Base-by-base conservation (phyloP, 1,140 invertebrate species). In the Heliconius hermathena region DNA sequence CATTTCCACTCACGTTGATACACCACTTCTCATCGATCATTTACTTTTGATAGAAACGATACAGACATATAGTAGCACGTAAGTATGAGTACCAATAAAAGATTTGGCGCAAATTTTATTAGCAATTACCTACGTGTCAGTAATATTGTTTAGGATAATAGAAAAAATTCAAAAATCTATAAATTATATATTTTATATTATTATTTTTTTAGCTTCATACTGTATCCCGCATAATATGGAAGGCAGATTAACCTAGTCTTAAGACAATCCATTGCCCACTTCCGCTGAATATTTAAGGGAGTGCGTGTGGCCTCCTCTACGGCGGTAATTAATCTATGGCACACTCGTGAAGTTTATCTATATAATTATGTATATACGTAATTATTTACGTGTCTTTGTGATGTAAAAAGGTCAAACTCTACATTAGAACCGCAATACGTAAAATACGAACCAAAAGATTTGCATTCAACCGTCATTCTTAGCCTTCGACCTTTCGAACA, bases 401-500 rank as follows among this genome's bases (percentile, higher is more conserved):
- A 29, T 29, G 22, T 16, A 29, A 66, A 29, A 66, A 26, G 26
- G 60, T 66, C 26, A 66, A 4, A 66, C 60, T 5, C 22, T 11
- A 66, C 60, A 74, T 74, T n/a, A 13, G 9, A 36, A 29, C 73
- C 73, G 29, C 73, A 54, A 13, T 22, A 60, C 74, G 29, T 54
- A 54, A 20, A 52, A 75, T 29, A 74, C 11, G 52, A 38, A 57
- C 54, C 52, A n/a, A 38, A n/a, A 66, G 33, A 38, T 74, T 74
- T 74, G 52, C 73, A 74, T 74, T 74, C 52, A n/a, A 57, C 49
- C 73, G 73, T 74, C n/a, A 57, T 57, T 57, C 54, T 11, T 57
- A 22, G n/a, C n/a, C 60, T 26, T 22, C 60, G 60, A 66, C 22
- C 22, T 66, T 66, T 66, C 60, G 60, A 66, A 66, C 29, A 66